Conservation (phyloP, 2,888 invertebrate species). For the Nesidiocoris tenuis region DNA sequence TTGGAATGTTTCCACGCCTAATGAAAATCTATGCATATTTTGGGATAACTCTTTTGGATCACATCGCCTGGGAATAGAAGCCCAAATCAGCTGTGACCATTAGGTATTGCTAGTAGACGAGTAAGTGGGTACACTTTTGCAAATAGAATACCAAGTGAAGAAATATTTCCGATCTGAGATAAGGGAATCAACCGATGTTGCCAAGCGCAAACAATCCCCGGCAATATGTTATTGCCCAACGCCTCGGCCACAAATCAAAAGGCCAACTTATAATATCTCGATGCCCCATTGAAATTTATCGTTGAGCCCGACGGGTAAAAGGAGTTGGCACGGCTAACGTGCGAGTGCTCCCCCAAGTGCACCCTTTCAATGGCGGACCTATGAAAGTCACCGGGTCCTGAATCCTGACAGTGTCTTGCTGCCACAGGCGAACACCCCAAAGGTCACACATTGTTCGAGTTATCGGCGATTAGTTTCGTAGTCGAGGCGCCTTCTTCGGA, state of each 20-base stretch:
- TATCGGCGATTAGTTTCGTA: slow-evolving; percentile 31
- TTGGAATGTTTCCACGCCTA: too few relatives aligned
- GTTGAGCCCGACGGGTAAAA: neutral
- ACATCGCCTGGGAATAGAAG: too few relatives aligned
- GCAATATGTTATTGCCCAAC: neutral
- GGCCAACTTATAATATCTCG: slow-evolving; percentile 35
- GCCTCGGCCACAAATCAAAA: slow-evolving; percentile 27
- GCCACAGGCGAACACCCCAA: slow-evolving; percentile 16
- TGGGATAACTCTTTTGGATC: too few relatives aligned
- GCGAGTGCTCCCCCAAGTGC: neutral
- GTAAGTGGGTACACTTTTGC: neutral
- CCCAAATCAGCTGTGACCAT: too few relatives aligned
- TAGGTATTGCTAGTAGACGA: too few relatives aligned
- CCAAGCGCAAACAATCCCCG: neutral
- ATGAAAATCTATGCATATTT: too few relatives aligned
- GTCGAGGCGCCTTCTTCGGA: too few relatives aligned
- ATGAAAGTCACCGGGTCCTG: slow-evolving; percentile 22
- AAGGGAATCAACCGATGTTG: neutral
- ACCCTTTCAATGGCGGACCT: slow-evolving; percentile 1
- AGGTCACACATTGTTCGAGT: slow-evolving; percentile 38
- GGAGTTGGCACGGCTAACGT: neutral
- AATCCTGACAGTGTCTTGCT: neutral
- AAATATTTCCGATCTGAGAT: neutral
- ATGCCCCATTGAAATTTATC: slow-evolving; percentile 30
- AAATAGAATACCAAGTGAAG: neutral